Conservation (phyloP, 2,113 vertebrate genomes). For the Sminthopsis crassicaudata region DNA sequence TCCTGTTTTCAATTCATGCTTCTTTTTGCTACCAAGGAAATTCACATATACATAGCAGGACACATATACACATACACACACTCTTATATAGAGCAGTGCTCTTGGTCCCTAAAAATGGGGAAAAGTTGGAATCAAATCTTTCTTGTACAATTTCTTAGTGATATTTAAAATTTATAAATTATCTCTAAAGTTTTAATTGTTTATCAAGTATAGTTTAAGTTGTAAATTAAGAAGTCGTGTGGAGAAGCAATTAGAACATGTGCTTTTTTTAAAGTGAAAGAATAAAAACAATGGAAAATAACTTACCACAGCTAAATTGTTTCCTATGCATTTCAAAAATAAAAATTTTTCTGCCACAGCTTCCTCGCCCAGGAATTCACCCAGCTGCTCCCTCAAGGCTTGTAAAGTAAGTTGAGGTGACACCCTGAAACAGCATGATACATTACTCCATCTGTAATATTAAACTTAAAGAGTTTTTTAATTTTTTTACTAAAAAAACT, state of each 20-base stretch:
- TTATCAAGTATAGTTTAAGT: neutral
- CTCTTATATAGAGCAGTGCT: neutral
- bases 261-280: constrained; percentile 61
- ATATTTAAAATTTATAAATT: constrained; percentile 33
- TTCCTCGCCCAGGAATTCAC: constrained; percentile 86
- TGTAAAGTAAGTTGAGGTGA: constrained; percentile 89
- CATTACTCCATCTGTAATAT: constrained; percentile 75
- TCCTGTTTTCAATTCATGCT: constrained; percentile 37
- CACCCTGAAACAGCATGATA: constrained; percentile 86
- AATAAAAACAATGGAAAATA: constrained; percentile 27
- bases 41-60: neutral
- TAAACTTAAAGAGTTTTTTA: constrained; percentile 63
- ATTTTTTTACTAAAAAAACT: constrained; percentile 24
- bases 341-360: constrained; percentile 87
- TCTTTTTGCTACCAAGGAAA: constrained; percentile 46
- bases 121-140: neutral
- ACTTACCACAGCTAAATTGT: constrained; percentile 93
- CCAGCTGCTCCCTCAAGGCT: constrained; percentile 86
- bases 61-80: too few species aligned
- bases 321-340: constrained; percentile 94
- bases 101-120: neutral
- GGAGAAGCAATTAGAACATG: constrained; percentile 35
- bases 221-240: constrained; percentile 19
- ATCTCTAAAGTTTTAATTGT: neutral
- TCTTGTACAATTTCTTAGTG: constrained; percentile 8